A percentile compares a stretch with the other conserved stretches of the same genome.
Evolutionary conservation across 2,888 invertebrate genomes (phyloP).

Genomic region (Leptura quadrifasciata): DNA sequence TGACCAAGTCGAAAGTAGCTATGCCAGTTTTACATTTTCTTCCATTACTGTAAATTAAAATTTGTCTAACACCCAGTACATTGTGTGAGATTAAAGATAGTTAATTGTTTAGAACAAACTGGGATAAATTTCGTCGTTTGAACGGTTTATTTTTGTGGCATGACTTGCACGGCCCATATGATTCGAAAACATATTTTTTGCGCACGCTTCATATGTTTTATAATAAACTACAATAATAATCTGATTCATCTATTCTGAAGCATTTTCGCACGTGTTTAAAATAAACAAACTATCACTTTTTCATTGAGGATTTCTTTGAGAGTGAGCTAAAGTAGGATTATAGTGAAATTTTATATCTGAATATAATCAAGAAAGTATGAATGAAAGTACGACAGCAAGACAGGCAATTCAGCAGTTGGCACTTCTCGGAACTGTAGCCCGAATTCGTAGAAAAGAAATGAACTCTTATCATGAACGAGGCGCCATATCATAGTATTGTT

Average conservation of each 20-base stretch:
- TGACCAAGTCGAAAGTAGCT: too few species aligned
- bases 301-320: not conserved
- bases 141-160: not conserved
- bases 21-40: too few species aligned
- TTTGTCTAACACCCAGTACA: too few species aligned
- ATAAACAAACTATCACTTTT: not conserved
- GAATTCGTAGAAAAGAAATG: slow-evolving; percentile 5
- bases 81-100: too few species aligned
- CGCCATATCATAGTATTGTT: slow-evolving; percentile 5
- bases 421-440: not conserved
- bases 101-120: too few species aligned
- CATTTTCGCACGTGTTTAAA: not conserved
- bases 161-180: slow-evolving; percentile 1
- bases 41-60: too few species aligned
- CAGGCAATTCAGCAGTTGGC: slow-evolving; percentile 14
- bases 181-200: not conserved
- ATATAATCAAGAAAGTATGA: slow-evolving; percentile 23
- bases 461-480: slow-evolving; percentile 9
- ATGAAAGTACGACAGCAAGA: slow-evolving; percentile 25
- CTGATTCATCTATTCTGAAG: not conserved
- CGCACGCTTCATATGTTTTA: not conserved
- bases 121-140: not conserved
- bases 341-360: slow-evolving; percentile 27
- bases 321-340: not conserved
- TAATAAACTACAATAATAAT: not conserved